A percentile compares a stretch with the other conserved stretches of the same genome.
Evolutionary conservation across 1,140 invertebrate species (phyloP).

Genomic region (Drosophila chauvacae): DNA sequence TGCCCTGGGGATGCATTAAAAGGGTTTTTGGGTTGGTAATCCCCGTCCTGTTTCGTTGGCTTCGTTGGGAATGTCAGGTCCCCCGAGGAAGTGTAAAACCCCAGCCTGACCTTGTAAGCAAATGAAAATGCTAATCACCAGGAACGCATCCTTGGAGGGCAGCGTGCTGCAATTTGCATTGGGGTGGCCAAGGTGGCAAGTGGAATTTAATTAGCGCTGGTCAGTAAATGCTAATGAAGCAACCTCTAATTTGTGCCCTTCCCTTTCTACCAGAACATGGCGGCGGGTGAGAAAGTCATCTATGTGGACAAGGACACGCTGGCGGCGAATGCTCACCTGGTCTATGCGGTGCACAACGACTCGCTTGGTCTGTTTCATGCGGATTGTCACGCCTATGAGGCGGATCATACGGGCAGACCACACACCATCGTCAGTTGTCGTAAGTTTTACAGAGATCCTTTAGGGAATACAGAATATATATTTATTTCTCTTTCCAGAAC

Average conservation of each 20-base stretch:
- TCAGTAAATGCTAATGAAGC: constrained; percentile 74
- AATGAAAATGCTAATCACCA: constrained; percentile 61
- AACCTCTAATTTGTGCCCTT: constrained; percentile 18
- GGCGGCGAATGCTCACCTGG: constrained; percentile 64
- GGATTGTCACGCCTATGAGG: constrained; percentile 75
- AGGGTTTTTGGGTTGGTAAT: constrained; percentile 12
- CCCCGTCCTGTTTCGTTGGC: background rate
- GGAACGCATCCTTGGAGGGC: constrained; percentile 59
- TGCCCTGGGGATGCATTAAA: constrained; percentile 30
- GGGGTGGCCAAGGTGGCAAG: constrained; percentile 30
- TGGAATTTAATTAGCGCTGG: constrained; percentile 68
- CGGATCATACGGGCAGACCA: constrained; percentile 77
- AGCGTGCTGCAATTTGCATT: constrained; percentile 38
- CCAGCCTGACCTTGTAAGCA: constrained; percentile 64
- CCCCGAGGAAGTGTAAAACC: constrained; percentile 31
- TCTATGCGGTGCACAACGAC: constrained; percentile 74
- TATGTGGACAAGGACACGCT: constrained; percentile 80
- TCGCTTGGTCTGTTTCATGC: constrained; percentile 55
- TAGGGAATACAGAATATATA: background rate
- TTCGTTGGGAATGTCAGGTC: constrained; percentile 57
- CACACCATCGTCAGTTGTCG: constrained; percentile 80
- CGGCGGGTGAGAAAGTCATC: constrained; percentile 76
- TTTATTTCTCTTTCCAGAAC: constrained; percentile 48
- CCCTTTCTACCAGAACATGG: constrained; percentile 51
- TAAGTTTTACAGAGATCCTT: constrained; percentile 45